Evolutionary conservation across 2,888 invertebrate genomes (phyloP), one percentile per base, ranked within the genome.

Genomic region (Drosophila ustulata): DNA sequence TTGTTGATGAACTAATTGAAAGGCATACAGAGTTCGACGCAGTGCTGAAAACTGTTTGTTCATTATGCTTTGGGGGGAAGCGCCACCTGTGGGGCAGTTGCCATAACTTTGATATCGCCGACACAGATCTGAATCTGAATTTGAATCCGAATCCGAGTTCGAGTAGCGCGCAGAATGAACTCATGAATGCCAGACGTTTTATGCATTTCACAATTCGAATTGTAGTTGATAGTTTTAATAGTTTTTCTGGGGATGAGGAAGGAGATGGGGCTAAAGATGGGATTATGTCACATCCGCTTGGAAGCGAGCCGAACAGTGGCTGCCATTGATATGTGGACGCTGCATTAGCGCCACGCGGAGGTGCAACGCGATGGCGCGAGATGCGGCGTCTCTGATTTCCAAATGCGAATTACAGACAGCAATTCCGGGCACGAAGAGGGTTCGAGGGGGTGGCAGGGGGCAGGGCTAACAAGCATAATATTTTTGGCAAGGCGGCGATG

Each of bases 241-340:
- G 18, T 18, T 18, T 18, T 18, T 1, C 18, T 18, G 1, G 18
- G 18, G 18, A 18, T 18, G 18, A 18, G 18, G 18, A 18, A 18
- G 18, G 2, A 18, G 18, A 18, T 66, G 32, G 51, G 13, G n/a
- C 4, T 37, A 3, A 2, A 5, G 4, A 34, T 46, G 45, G 85
- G 75, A 85, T 85, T 85, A 85, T 88, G 85, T 85, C 85, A 85
- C 88, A 85, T 85, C 85, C 85, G 85, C 71, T 76, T 61, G 59
- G 62, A 50, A 62, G 75, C 64, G 62, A 65, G 79, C 64, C 56
- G 34, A 65, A 78, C 78, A 80, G 78, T 80, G 75, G 62, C 62
- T 62, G 68, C 66, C 80, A 80, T 79, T 79, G 74, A 70, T 75
- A 51, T 52, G 55, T 11, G n/a, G 37, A 11, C n/a, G 25, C 23